Evolutionary conservation across 2,113 vertebrate species (phyloP), one percentile per base, ranked within the genome.

Genomic region (Choloepus hoffmanni): DNA sequence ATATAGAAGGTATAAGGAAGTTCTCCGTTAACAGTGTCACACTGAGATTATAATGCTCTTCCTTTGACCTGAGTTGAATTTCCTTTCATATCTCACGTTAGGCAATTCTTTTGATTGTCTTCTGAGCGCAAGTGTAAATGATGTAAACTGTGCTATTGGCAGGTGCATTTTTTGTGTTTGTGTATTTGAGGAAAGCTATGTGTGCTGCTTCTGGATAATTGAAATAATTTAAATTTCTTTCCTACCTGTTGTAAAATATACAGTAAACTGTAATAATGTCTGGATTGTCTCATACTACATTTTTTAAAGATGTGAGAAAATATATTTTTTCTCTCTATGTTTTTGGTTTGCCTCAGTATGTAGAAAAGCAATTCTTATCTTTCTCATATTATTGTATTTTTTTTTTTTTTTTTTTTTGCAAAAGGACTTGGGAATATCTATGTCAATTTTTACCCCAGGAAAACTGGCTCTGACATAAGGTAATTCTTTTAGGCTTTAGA

Each of bases 281-380:
- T 89, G 76, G 33, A 74, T 92, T 88, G n/a, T 14, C 76, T 86
- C 63, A n/a, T 76, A 53, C 26, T 84, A 67, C 62, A 63, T 85
- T 21, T 3, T 45, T 89, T 21, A 81, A 58, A 55, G 26, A 53
- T 82, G 0, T 24, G 53, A 63, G 43, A 65, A 73, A 70, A n/a
- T 26, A 24, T 70, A 21, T 62, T 70, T 62, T 76, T 74, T 81
- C 53, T 85, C 60, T 10, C 5, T 55, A 3, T 60, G 28, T 55
- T 82, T 40, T 60, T 76, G 18, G 5, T 36, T 90, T 84, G 48
- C 36, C 33, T 48, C 11, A 36, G 4, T 16, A 48, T 10, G 23
- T 33, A 48, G 14, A 53, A 16, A 45, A 45, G 15, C 24, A 50
- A 94, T 14, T 3, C 33, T 70, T 48, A 30, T 36, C 36, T 74